Base-by-base conservation (phyloP, 2,888 invertebrate species). In the Leptura quadrifasciata region DNA sequence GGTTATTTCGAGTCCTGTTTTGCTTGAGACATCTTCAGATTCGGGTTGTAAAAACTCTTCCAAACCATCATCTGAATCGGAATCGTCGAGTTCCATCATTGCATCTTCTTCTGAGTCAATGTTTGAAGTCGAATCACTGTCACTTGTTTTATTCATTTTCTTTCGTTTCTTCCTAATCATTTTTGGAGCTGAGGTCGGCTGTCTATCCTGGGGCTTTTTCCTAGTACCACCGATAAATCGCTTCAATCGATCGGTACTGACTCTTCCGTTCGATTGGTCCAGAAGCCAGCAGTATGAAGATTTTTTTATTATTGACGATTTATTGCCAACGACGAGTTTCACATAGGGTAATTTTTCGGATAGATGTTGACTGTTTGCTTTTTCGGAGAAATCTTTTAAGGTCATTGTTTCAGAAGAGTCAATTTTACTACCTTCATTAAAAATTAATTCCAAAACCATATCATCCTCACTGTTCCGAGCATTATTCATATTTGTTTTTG, bases 401-500 rank as follows among this genome's bases (percentile, higher is more conserved):
- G 24, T 24, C 24, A 24, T 24, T 24, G 24, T 24, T 24, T 24
- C 24, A 5, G 24, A 24, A 24, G 24, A 3, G 24, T 24, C 24
- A 24, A 5, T 2, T 24, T 24, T 24, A 24, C 5, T 24, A 5
- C 24, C 24, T 24, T 24, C 24, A 24, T 24, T 5, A 24, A 24
- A 24, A 24, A 24, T 24, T 24, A 24, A 24, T 24, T 24, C 24
- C 5, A 24, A 24, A 24, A 24, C 24, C 24, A 24, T 24, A 24
- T 24, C 24, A 5, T 24, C 24, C 24, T 24, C 24, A 24, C 24
- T 24, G n/a, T 31, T 31, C 31, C 31, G 31, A 31, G 31, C 31
- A 31, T 24, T 24, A 35, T 35, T 35, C 8, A 68, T 68, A 55
- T 55, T 68, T 55, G 24, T 24, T 68, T 68, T 68, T 68, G 31